These are phyloP conservation scores for Saturnia japonica DNA, from an alignment of 2,888 invertebrate species.

Conservation along the genomic window DNA sequence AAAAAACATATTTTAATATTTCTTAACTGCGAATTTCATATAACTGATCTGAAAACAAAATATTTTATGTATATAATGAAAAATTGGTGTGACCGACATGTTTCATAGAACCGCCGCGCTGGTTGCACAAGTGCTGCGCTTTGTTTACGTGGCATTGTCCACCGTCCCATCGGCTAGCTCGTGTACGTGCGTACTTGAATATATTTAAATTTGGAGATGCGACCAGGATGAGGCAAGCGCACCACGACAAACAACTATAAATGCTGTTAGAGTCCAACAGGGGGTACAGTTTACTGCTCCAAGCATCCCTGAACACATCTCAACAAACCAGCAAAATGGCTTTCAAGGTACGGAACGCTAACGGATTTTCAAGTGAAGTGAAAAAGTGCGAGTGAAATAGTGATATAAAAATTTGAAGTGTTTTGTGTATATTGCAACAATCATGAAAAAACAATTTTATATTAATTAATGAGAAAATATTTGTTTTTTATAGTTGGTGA, in stretches of 20 bases:
- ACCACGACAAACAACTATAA: conserved; percentile 62
- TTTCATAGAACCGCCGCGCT: conserved; percentile 60
- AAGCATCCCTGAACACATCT: conserved; percentile 67
- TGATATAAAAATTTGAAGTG: conserved; percentile 8
- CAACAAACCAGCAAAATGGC: conserved; percentile 62
- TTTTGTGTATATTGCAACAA: not conserved
- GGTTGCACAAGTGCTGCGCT: conserved; percentile 72
- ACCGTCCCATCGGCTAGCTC: conserved; percentile 60
- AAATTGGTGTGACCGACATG: conserved; percentile 68
- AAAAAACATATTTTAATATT: not conserved
- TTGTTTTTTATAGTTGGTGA: conserved; percentile 61
- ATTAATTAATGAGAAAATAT: conserved; percentile 2
- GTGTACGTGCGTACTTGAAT: conserved; percentile 81
- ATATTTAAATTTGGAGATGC: conserved; percentile 82
- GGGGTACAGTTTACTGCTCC: conserved; percentile 70
- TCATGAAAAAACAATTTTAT: conserved; percentile 18
- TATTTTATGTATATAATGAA: conserved; percentile 51
- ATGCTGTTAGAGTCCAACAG: conserved; percentile 61
- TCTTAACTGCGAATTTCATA: not conserved
- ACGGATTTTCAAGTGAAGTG: conserved; percentile 40
- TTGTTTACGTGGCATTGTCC: conserved; percentile 79
- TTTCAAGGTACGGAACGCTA: conserved; percentile 69
- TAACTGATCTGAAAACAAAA: conserved; percentile 44
- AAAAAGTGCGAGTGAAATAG: conserved; percentile 33
- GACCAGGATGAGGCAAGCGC: conserved; percentile 76